Base-by-base conservation (phyloP, 1,140 invertebrate species). In the Probaryconus sp. region DNA sequence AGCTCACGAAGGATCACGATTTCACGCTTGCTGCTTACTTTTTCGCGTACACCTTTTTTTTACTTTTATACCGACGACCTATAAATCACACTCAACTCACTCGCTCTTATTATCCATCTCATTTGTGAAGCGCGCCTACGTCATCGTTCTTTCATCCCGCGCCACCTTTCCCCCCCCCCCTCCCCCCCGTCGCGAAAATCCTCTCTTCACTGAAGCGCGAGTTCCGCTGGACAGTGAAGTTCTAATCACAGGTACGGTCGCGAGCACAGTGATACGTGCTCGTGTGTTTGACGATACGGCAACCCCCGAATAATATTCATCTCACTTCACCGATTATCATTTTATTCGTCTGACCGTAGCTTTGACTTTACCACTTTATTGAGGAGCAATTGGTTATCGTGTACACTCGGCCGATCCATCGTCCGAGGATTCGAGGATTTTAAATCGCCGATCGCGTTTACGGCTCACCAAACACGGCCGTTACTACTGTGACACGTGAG, bases 21-120 rank as follows among this genome's bases (percentile, higher is more conserved):
- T n/a, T 18, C 70, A 50, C 53, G 53, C 51, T 14, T 69, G 61
- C 56, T 56, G 43, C 56, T 75, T 75, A 64, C 51, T 68, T 68
- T 75, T 40, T 35, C 63, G 64, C 58, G 18, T 26, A 53, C 43
- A 53, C 38, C 47, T 75, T 75, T 74, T 60, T 75, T 68, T 75
- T 68, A 75, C 71, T 75, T 75, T 75, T 75, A 75, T 68, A 75
- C 40, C 70, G 56, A 63, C 42, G 30, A 68, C 4, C 56, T 45
- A n/a, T n/a, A n/a, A n/a, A n/a, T n/a, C n/a, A n/a, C n/a, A n/a
- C n/a, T n/a, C n/a, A n/a, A n/a, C n/a, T n/a, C n/a, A n/a, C n/a
- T n/a, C n/a, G n/a, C n/a, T n/a, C n/a, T n/a, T n/a, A n/a, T n/a
- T n/a, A n/a, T n/a, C n/a, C 10, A 35, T 51, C 53, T 67, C 51